Evolutionary conservation across 2,113 vertebrate species (phyloP), one percentile per base, ranked within the genome.

Genomic region (Galeopterus variegatus): DNA sequence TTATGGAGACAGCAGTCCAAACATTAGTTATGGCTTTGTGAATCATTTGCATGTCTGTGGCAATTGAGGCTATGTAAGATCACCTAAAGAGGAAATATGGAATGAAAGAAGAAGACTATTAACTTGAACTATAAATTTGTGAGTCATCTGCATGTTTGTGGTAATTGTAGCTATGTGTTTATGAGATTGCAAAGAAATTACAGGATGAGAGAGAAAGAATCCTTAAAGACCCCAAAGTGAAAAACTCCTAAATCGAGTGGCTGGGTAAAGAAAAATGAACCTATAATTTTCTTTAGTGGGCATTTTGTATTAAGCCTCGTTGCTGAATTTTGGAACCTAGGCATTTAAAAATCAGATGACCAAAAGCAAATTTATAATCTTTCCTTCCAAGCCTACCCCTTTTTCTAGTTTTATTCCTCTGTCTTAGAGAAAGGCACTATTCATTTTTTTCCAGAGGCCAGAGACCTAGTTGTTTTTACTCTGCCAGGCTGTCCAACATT

Each of bases 81-180:
- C 90, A 31, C 24, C 31, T 82, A 48, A 60, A 36, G 85, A 86
- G 31, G 62, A 93, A 96, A 90, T 77, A 12, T 14, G 67, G 33
- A 87, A 28, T 23, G n/a, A 96, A 69, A 90, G 18, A 31, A 82
- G 33, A 36, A 92, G 28, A 72, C 58, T 50, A 94, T 88, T 97
- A 85, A 75, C 21, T 84, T 36, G 21, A 86, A 88, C 45, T 77
- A 84, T 76, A 73, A 93, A 64, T 86, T 50, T 89, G 24, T 75
- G 67, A 95, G 33, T 93, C 52, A 70, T 94, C 11, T 67, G 50
- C 15, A 75, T 88, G 31, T 69, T 75, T 88, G 41, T 80, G 72
- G 28, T 89, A 89, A 94, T 70, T 89, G 19, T 6, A 80, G 12
- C 45, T 92, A 58, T 50, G 1, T 41, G 26, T 87, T 11, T 75